Base-by-base conservation (phyloP, 2,888 invertebrate species). In the Troglohyphantes excavatus region DNA sequence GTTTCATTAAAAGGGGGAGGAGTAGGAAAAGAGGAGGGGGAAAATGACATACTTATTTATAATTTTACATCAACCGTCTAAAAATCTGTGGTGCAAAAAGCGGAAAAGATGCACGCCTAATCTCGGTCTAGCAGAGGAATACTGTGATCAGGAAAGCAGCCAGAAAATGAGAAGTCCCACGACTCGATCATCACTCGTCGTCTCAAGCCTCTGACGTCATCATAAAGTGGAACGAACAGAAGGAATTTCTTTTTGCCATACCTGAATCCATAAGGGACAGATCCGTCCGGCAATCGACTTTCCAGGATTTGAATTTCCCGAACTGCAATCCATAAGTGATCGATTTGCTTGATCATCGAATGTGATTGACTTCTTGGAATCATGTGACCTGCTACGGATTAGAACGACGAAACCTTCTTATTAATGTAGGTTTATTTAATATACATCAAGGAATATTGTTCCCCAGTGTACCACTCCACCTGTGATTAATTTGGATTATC, bases 1-100 rank as follows among this genome's bases (percentile, higher is more conserved):
- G 75, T n/a, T 67, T 76, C 59, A 68, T 76, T 59, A 72, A 68
- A 33, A 68, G 39, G 81, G 23, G 43, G 21, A 27, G 33, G 67
- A 26, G 72, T 27, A 33, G 76, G 46, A 43, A n/a, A n/a, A n/a
- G n/a, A 33, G 27, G 27, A 61, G 11, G 13, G 19, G 61, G 27
- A 63, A 43, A 65, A 70, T 85, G 86, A 67, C 59, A 78, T 61
- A 70, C 68, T 86, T 86, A 86, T 86, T 79, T 86, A 63, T 83
- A 72, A 59, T 78, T 78, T 75, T 63, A 33, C 70, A 53, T 72
- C 59, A 21, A 33, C 67, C 29, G n/a, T 23, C 76, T 59, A 17
- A 72, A 72, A 43, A 72, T 72, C 33, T 43, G 76, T 70, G 70
- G 6, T 39, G 39, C 70, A 70, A 39, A 70, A 33, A 21, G 23